Conservation (phyloP, 2,797 vertebrate species). For the Lateolabrax maculatus region DNA sequence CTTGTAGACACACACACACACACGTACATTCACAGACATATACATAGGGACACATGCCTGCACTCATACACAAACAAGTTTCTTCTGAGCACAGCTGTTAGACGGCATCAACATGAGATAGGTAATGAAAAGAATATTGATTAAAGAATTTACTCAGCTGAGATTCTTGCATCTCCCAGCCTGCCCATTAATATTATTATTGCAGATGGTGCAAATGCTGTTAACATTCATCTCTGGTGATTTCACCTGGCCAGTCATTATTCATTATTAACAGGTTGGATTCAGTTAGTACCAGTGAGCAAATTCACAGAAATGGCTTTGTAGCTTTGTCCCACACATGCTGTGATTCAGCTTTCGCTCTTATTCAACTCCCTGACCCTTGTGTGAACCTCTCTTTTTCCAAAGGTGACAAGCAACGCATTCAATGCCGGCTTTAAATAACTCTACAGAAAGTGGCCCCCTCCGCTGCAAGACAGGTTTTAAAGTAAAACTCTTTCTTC, state of each 20-base stretch:
- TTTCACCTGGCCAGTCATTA: slow-evolving; percentile 62
- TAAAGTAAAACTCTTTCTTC: not conserved
- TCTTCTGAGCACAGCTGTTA: slow-evolving; percentile 43
- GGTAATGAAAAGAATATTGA: slow-evolving; percentile 80
- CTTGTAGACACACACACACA: slow-evolving; percentile 6
- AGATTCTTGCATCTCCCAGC: slow-evolving; percentile 62
- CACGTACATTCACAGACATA: slow-evolving; percentile 21
- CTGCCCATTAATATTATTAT: slow-evolving; percentile 71
- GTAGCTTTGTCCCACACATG: slow-evolving; percentile 30
- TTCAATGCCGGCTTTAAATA: too few species aligned
- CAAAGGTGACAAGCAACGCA: slow-evolving; percentile 3
- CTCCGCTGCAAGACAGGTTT: slow-evolving; percentile 5
- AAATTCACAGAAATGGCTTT: slow-evolving; percentile 44
- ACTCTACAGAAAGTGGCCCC: not conserved
- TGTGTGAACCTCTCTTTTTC: slow-evolving; percentile 17
- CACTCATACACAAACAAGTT: slow-evolving; percentile 44
- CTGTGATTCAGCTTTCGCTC: slow-evolving; percentile 18
- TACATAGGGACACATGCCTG: slow-evolving; percentile 16
- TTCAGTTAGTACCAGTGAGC: slow-evolving; percentile 46
- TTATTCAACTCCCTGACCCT: slow-evolving; percentile 28
- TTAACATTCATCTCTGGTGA: slow-evolving; percentile 65
- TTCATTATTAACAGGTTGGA: slow-evolving; percentile 70
- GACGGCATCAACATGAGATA: slow-evolving; percentile 48
- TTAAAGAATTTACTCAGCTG: slow-evolving; percentile 71
- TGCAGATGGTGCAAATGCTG: slow-evolving; percentile 61